Evolutionary conservation across 2,797 vertebrate genomes (phyloP).

Genomic region (Urosaurus nigricauda): DNA sequence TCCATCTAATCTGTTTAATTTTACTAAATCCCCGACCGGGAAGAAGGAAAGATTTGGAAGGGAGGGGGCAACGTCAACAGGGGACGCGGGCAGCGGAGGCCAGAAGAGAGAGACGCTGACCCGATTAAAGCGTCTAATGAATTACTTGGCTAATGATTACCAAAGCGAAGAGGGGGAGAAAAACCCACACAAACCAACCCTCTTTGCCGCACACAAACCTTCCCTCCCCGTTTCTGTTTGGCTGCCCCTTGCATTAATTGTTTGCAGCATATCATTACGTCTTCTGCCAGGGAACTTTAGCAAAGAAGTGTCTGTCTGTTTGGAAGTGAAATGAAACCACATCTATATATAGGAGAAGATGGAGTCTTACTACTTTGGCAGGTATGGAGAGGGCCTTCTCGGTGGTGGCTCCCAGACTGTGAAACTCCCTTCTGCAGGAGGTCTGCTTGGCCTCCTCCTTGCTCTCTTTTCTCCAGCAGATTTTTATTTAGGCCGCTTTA

Average conservation of each 20-base stretch:
- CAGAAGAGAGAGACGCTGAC: conserved; percentile 60
- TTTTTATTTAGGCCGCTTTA: too few relatives aligned
- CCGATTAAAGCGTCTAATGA: conserved; percentile 79
- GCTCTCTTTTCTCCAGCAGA: too few relatives aligned
- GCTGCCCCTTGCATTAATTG: conserved; percentile 65
- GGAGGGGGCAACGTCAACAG: conserved; percentile 7
- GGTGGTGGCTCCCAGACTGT: too few relatives aligned
- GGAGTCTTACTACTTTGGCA: too few relatives aligned
- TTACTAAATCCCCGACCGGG: conserved; percentile 85
- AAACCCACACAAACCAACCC: not conserved
- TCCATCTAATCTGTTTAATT: conserved; percentile 86
- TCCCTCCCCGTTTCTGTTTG: conserved; percentile 64
- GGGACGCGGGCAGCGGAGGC: not conserved
- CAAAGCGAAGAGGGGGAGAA: conserved; percentile 50
- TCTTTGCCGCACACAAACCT: conserved; percentile 46
- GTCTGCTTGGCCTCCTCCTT: too few relatives aligned
- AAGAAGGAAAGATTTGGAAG: conserved; percentile 67
- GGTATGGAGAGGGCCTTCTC: too few relatives aligned
- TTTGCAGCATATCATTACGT: not conserved
- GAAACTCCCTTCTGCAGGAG: too few relatives aligned
- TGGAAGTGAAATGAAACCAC: not conserved
- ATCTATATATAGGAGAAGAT: not conserved
- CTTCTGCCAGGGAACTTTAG: not conserved
- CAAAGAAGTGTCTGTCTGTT: not conserved
- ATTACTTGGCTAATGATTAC: conserved; percentile 77